Conservation (phyloP, 2,113 vertebrate species). For the Coreoperca whiteheadi region DNA sequence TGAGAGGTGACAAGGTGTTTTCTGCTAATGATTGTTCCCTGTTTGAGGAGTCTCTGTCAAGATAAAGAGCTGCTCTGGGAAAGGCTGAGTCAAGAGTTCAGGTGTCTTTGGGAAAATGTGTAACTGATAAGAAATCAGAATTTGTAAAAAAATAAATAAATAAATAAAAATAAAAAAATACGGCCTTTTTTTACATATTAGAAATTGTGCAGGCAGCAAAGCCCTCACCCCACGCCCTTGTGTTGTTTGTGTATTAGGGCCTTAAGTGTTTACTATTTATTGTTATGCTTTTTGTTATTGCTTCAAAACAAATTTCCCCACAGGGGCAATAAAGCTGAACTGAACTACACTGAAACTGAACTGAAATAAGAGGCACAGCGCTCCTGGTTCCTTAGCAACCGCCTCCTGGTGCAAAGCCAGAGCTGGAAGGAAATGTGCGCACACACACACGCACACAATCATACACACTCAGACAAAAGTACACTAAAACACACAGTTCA, state of each 20-base stretch:
- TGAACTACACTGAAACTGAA: conserved; percentile 39
- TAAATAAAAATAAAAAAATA: not conserved
- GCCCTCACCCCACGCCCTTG: not conserved
- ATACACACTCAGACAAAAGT: conserved; percentile 14
- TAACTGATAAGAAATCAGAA: conserved; percentile 10
- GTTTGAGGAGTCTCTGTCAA: not conserved
- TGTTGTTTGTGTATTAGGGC: conserved; percentile 18
- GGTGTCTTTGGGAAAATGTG: conserved; percentile 7
- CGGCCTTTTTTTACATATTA: conserved; percentile 3
- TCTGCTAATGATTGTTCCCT: conserved; percentile 27
- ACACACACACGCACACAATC: conserved; percentile 20
- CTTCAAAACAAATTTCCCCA: conserved; percentile 59
- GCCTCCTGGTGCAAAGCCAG: conserved; percentile 71
- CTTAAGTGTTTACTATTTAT: conserved; percentile 56
- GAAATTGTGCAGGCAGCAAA: conserved; percentile 15
- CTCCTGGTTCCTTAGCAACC: conserved; percentile 85
- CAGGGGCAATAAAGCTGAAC: conserved; percentile 58
- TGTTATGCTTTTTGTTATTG: conserved; percentile 59
- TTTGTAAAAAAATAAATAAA: not conserved
- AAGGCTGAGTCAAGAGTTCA: conserved; percentile 12
- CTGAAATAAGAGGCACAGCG: conserved; percentile 55
- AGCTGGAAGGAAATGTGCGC: conserved; percentile 67
- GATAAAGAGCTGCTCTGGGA: conserved; percentile 15
- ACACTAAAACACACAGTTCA: conserved; percentile 29
- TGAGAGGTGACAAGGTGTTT: conserved; percentile 38